Conservation (phyloP, 2,888 invertebrate species). For the Koerneria pararmatus region DNA sequence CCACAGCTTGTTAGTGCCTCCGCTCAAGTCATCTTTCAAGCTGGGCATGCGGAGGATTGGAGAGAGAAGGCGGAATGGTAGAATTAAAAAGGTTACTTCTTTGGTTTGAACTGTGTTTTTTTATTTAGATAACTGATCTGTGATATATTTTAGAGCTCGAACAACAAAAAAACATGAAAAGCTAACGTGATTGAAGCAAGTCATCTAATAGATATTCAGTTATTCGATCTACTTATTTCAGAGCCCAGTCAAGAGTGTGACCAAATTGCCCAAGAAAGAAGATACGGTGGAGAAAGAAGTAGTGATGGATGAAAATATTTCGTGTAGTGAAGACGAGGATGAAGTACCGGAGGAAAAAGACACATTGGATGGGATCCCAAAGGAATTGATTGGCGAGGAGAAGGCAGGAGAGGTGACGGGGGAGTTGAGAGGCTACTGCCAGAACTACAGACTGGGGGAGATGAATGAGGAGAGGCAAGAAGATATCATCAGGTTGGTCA, state of each 20-base stretch:
- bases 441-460: background rate
- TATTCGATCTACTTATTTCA: no score
- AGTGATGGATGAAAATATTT: background rate
- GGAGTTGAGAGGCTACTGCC: background rate
- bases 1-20: no score
- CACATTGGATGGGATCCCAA: background rate
- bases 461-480: background rate
- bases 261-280: background rate
- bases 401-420: background rate
- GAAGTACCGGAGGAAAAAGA: conserved; percentile 5
- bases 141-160: no score
- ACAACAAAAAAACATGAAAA: no score
- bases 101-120: background rate
- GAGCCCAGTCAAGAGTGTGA: background rate
- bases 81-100: background rate
- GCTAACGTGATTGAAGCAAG: no score
- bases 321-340: background rate
- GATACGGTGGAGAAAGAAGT: conserved; percentile 4
- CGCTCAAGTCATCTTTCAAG: conserved; percentile 13
- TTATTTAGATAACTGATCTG: background rate
- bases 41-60: background rate
- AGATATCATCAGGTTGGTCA: background rate
- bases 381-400: background rate
- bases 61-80: background rate
- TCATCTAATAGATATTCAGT: no score